A percentile compares a stretch with the other conserved stretches of the same genome.
Conservation (phyloP, 2,113 vertebrate species). For the Anarrhichthys ocellatus region DNA sequence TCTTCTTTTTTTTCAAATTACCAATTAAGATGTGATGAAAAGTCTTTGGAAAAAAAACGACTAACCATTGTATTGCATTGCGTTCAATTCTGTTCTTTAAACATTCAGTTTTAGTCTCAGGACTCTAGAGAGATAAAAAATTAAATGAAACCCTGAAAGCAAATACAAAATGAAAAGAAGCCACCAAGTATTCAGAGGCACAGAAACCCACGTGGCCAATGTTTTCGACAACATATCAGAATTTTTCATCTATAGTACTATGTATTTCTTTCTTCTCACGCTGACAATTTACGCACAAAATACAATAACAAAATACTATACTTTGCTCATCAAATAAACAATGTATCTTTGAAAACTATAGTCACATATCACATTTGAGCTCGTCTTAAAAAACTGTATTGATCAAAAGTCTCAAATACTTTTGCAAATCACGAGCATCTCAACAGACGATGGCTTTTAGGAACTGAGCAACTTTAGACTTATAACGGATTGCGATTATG, state of each 20-base stretch:
- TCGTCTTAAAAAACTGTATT: conserved; percentile 2
- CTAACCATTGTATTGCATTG: conserved; percentile 61
- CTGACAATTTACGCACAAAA: neutral
- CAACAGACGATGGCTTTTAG: conserved; percentile 35
- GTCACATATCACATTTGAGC: conserved; percentile 23
- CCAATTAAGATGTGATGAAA: conserved; percentile 33
- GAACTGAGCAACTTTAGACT: conserved; percentile 17
- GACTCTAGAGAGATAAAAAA: conserved; percentile 3
- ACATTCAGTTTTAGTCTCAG: conserved; percentile 60
- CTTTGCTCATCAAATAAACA: conserved; percentile 26
- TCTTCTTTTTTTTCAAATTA: conserved; percentile 13
- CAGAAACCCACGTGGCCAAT: neutral
- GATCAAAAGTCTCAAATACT: conserved; percentile 4
- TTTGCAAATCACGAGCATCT: conserved; percentile 24
- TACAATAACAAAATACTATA: conserved; percentile 23
- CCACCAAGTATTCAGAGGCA: conserved; percentile 4
- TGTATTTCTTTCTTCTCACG: neutral
- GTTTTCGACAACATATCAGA: conserved; percentile 11
- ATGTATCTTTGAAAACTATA: conserved; percentile 12
- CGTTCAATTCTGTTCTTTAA: conserved; percentile 41
- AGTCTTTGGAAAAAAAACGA: conserved; percentile 69
- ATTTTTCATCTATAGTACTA: neutral
- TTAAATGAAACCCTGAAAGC: neutral
- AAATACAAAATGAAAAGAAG: neutral
- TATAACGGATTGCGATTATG: neutral